Conservation (phyloP, 2,797 vertebrate genomes). For the Channa striata region DNA sequence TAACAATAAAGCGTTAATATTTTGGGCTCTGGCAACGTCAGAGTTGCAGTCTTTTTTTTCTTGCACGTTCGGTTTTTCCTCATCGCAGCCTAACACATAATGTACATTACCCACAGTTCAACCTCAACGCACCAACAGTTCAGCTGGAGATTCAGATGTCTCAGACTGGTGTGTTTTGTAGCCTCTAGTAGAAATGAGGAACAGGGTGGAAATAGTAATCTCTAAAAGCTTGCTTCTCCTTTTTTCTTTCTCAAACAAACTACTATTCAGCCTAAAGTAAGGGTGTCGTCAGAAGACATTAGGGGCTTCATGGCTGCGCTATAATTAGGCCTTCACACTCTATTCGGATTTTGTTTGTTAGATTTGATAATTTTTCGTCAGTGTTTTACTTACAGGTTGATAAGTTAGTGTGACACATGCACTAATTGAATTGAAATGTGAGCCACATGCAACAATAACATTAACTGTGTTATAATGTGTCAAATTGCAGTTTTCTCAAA, state of each 20-base stretch:
- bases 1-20: neutral
- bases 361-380: too few species aligned
- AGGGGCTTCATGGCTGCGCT: neutral
- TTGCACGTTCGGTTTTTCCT: neutral
- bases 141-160: neutral
- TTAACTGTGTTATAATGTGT: too few species aligned
- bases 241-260: neutral
- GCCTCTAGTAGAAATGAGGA: neutral
- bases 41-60: neutral
- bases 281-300: neutral
- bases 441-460: too few species aligned
- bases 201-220: too few species aligned
- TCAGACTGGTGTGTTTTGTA: neutral
- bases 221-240: neutral
- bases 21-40: neutral
- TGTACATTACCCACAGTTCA: neutral
- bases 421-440: too few species aligned
- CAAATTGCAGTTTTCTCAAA: too few species aligned
- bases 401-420: too few species aligned
- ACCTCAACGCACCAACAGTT: fast-evolving
- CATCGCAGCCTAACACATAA: neutral
- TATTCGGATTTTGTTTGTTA: too few species aligned
- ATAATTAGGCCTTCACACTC: too few species aligned
- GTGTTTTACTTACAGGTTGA: too few species aligned
- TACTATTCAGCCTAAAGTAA: neutral